Evolutionary conservation across 2,797 vertebrate genomes (phyloP), one percentile per base, ranked within the genome.

Genomic region (Otolemur crassicaudatus): DNA sequence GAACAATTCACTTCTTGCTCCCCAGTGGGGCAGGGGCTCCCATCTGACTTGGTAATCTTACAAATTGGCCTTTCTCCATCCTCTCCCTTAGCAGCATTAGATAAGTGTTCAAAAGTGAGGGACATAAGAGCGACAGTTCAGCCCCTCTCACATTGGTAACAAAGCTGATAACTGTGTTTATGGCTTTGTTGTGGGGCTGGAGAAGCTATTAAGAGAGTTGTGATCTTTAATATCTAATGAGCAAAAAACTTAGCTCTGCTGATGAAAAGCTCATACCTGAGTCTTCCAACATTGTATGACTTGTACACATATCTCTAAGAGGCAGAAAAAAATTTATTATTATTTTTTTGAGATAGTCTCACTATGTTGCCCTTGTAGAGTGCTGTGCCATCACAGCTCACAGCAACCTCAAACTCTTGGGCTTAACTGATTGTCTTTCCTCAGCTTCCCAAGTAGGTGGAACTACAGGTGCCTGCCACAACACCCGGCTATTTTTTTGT

Each of bases 141-240:
- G 63, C 79, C 75, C 31, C 37, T 37, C 69, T 91, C 29, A 63
- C 22, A n/a, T 43, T 90, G 58, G 58, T 83, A 75, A 53, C 37
- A 90, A 27, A 92, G 72, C 46, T 65, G 53, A 91, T 87, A 90
- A 69, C 67, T 46, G 6, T n/a, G 22, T 63, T 88, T 29, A 73
- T 69, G 85, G 53, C 81, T 97, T 94, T 95, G 65, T 67, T 89
- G 40, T 92, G 49, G 84, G 80, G 34, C 75, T 94, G 69, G 72
- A 94, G 81, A 87, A 92, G 43, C 75, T 96, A 87, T 93, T 93
- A 96, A 96, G 94, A 90, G 86, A 85, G 43, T 81, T 65, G 20
- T 94, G 63, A 70, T 79, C 6, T 93, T 89, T 94, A 97, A 93
- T 92, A 91, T 94, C 92, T 97, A 95, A 93, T 75, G 34, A 94